Evolutionary conservation across 2,113 vertebrate species (phyloP).

Genomic region (Chlorodrepanis virens): DNA sequence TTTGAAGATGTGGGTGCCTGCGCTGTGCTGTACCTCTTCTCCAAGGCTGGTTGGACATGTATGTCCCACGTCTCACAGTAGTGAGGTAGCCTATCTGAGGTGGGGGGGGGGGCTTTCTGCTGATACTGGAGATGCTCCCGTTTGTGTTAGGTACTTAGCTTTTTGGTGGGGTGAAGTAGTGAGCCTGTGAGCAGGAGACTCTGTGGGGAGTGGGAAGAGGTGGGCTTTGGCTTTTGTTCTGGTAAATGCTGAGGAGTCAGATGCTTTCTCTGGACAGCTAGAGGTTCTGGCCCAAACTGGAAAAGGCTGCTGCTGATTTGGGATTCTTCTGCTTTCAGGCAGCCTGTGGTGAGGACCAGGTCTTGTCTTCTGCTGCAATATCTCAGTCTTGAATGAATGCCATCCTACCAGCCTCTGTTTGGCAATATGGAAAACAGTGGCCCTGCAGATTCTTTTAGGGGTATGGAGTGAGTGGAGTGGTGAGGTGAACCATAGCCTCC

Average conservation of each 20-base stretch:
- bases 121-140: neutral
- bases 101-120: neutral
- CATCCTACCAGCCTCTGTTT: neutral
- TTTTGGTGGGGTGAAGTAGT: neutral
- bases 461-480: fast-evolving
- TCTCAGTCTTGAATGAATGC: neutral
- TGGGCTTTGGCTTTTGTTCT: neutral
- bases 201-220: neutral
- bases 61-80: neutral
- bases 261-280: neutral
- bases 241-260: neutral
- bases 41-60: fast-evolving
- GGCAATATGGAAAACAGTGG: neutral
- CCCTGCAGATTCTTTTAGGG: neutral
- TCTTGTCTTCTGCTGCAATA: neutral
- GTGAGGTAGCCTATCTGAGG: neutral
- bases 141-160: neutral
- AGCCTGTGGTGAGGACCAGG: neutral
- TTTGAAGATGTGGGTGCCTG: neutral
- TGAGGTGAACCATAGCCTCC: neutral
- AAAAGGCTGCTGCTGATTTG: neutral
- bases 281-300: neutral
- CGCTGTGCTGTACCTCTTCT: neutral
- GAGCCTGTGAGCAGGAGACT: neutral
- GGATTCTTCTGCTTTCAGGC: neutral